These are phyloP conservation scores for Fragum sueziense DNA, from an alignment of 2,888 invertebrate genomes.

Conservation along the genomic window DNA sequence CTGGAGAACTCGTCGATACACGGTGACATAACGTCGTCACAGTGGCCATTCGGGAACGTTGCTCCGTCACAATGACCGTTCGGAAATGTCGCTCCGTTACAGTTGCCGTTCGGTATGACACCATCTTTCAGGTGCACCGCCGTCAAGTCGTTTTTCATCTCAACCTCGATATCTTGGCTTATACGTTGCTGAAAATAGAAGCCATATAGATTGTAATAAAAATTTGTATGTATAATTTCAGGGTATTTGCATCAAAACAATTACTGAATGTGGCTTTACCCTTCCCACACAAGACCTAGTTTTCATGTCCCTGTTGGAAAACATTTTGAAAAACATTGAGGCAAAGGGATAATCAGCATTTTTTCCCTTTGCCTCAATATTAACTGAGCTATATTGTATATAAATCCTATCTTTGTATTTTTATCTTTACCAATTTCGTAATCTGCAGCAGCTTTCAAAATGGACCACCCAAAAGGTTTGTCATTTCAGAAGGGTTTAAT, in stretches of 20 bases:
- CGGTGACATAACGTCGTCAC: slow-evolving; percentile 15
- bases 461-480: too few species aligned
- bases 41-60: slow-evolving; percentile 26
- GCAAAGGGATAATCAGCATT: background rate
- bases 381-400: too few species aligned
- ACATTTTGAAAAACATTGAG: background rate
- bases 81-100: background rate
- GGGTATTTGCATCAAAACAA: too few species aligned
- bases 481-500: too few species aligned
- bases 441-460: too few species aligned
- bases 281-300: background rate
- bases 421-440: too few species aligned
- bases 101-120: background rate
- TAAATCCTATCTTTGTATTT: too few species aligned
- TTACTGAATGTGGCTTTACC: too few species aligned
- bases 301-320: background rate
- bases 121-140: slow-evolving; percentile 1
- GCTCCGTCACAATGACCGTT: slow-evolving; percentile 22
- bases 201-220: too few species aligned
- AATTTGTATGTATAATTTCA: too few species aligned
- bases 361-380: too few species aligned
- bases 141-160: background rate
- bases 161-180: slow-evolving; percentile 9
- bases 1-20: slow-evolving; percentile 22
- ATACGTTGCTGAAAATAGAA: background rate